Evolutionary conservation across 2,888 invertebrate species (phyloP), one percentile per base, ranked within the genome.

Genomic region (Heteromurus nitidus): DNA sequence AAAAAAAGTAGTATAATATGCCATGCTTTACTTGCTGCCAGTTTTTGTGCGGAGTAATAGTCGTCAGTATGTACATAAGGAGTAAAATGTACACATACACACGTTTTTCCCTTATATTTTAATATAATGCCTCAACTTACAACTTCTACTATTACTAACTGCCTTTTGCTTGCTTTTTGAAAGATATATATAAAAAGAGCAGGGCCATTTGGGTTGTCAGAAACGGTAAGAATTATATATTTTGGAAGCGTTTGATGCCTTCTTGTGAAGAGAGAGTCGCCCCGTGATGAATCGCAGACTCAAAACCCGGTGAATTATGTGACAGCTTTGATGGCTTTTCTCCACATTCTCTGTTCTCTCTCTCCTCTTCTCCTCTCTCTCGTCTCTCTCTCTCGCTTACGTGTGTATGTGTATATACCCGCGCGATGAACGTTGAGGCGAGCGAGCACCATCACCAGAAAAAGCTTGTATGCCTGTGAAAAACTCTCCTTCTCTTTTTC

Each of bases 181-280:
- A 81, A 81, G 75, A 75, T 81, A 81, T 81, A 81, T 81, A 81
- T 62, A 83, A 83, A 83, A 81, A 83, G 76, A 81, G 80, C 80
- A 80, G 80, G 82, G 82, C 84, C 85, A 83, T 84, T 85, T 81
- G 69, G 75, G 73, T 80, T 84, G 86, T 86, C 86, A 86, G 74
- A 84, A 85, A 75, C 72, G 73, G 73, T 82, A 82, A 85, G 85
- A 86, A 85, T 86, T 86, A 86, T 86, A 84, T 85, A 85, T 86
- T 85, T 86, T 84, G 82, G 83, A 85, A 85, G 83, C 84, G 82
- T 86, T 85, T 86, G 86, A 86, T 84, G 85, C 83, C 84, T 83
- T 83, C 85, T 81, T 75, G 81, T 81, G 81, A 81, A 81, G 81
- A 80, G 76, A 79, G 83, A 82, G 83, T 81, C 83, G 82, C 83